These are phyloP conservation scores for Belonocnema kinseyi DNA, from an alignment of 1,140 invertebrate genomes.

Conservation along the genomic window DNA sequence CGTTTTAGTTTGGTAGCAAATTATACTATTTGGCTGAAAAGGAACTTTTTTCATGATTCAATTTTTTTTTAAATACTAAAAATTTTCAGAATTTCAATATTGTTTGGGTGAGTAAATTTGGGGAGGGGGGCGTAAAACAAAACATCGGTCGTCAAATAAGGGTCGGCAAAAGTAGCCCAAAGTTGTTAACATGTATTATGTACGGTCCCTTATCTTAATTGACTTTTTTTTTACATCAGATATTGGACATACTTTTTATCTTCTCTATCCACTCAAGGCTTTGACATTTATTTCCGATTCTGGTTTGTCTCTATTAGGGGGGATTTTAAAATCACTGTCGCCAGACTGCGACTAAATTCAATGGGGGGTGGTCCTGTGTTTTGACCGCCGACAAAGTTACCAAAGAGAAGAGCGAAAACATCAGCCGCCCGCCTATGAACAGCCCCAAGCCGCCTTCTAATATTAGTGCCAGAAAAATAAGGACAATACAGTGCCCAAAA, in stretches of 20 bases:
- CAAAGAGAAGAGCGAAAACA: constrained; percentile 42
- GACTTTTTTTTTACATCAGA: too few species aligned
- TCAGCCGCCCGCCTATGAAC: constrained; percentile 37
- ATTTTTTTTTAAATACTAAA: too few species aligned
- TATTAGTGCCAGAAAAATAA: constrained; percentile 36
- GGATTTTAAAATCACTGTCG: constrained; percentile 21
- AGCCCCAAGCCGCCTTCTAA: constrained; percentile 49
- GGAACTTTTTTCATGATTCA: too few species aligned
- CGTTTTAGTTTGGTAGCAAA: too few species aligned
- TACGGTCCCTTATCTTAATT: too few species aligned
- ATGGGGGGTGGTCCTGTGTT: constrained; percentile 17
- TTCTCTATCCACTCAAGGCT: not conserved
- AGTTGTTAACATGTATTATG: too few species aligned
- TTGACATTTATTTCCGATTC: constrained; percentile 26
- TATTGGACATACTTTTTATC: not conserved
- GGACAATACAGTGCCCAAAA: constrained; percentile 24
- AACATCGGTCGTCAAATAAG: too few species aligned
- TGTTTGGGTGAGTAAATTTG: too few species aligned
- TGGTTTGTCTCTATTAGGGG: constrained; percentile 16
- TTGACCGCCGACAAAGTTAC: constrained; percentile 35
- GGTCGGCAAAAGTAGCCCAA: not conserved
- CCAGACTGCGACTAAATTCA: constrained; percentile 9
- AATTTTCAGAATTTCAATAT: too few species aligned
- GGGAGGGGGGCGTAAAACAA: too few species aligned
- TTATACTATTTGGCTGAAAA: too few species aligned